Base-by-base conservation (phyloP, 64 coral and sea anemone species). In the Anthopleura sola region DNA sequence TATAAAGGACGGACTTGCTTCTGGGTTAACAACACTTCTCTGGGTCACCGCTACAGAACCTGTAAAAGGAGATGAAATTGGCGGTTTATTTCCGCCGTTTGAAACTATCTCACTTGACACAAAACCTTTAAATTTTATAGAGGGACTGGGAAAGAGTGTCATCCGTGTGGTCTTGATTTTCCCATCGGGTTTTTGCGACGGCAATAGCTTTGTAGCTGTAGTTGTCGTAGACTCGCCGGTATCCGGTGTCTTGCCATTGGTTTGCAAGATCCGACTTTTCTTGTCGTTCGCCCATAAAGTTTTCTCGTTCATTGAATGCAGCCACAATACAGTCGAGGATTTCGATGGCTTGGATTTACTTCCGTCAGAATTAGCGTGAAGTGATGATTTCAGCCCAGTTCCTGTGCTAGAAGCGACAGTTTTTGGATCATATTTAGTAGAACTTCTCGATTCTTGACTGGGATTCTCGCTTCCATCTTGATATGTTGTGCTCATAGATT, bases 61-160 rank as follows among this genome's bases (percentile, higher is more conserved):
- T 79, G 76, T 79, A 15, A 79, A 79, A 79, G 37, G 76, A 79
- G 76, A 79, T 79, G 76, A 79, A 79, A 79, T 46, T 38, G 76
- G 44, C 76, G 76, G 76, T 79, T 79, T 79, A 79, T 78, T 78
- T 20, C 75, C 75, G 75, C 39, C 75, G 15, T 39, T 78, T 78
- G 75, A 37, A 46, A 37, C 75, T 37, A 78, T 78, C 34, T 12
- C 75, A 68, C 62, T 68, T 5, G 62, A 29, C 62, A 68, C 12
- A 68, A 68, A 68, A 68, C 66, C 66, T 34, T 32, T 71, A 36
- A 34, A 32, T 71, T 71, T 71, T 79, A 79, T 48, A 48, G n/a
- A 44, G 44, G 76, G 76, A 79, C 36, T 44, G 76, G 76, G 76
- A 79, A 37, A 47, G 44, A 79, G 76, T 44, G 76, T 48, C 76